A percentile compares a stretch with the other conserved stretches of the same genome.
Evolutionary conservation across 1,140 invertebrate species (phyloP).

Genomic region (Platorchestia sp.): DNA sequence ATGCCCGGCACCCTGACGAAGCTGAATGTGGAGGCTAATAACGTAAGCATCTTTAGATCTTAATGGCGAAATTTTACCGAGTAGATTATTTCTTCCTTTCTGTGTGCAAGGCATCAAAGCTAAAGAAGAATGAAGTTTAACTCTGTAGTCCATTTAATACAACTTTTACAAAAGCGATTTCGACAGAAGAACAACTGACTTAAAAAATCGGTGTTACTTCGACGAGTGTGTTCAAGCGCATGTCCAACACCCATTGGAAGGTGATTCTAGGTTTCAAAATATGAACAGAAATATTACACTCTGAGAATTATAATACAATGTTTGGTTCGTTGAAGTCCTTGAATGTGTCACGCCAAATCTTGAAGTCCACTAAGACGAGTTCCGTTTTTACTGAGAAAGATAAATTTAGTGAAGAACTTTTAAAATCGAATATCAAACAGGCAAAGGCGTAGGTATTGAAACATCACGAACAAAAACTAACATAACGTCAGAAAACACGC

Average conservation of each 20-base stretch:
- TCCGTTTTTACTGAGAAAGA: background rate
- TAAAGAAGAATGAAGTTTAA: background rate
- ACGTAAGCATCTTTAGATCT: too few relatives aligned
- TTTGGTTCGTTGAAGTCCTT: too few relatives aligned
- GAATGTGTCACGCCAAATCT: background rate
- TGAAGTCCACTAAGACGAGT: background rate
- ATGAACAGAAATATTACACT: too few relatives aligned
- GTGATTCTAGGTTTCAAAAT: too few relatives aligned
- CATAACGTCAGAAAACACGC: background rate
- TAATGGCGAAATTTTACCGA: too few relatives aligned
- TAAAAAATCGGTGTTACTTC: background rate
- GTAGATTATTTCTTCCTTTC: too few relatives aligned
- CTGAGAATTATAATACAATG: too few relatives aligned
- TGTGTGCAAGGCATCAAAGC: too few relatives aligned
- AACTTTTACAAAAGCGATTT: background rate
- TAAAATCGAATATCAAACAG: background rate
- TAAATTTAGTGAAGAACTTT: background rate
- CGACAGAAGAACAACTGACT: background rate
- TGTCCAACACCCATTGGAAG: background rate
- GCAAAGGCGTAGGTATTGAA: background rate
- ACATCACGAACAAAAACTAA: background rate
- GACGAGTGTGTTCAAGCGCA: background rate
- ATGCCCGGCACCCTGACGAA: too few relatives aligned
- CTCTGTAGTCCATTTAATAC: background rate
- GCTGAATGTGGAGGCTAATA: too few relatives aligned